Base-by-base conservation (phyloP, 2,888 invertebrate species). In the Leptopilina drosophilae region DNA sequence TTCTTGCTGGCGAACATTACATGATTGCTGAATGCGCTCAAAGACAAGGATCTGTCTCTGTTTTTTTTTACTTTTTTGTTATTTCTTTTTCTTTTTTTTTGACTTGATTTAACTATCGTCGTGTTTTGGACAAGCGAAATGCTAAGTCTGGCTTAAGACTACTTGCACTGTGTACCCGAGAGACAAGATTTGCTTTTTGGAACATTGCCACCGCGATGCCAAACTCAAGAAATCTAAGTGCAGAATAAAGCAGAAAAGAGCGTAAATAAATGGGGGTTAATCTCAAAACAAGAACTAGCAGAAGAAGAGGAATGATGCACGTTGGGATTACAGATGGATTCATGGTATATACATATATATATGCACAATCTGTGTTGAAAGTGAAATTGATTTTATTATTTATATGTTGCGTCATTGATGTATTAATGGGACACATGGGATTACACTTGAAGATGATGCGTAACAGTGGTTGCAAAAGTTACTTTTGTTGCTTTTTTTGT, bases 71-170 rank as follows among this genome's bases (percentile, higher is more conserved):
- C 1, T 20, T 20, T 20, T 20, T 20, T 20, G 1, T 20, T n/a
- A n/a, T n/a, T n/a, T n/a, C 1, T 33, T 33, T 33, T 33, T 33
- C 3, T 33, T 2, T 33, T 56, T 53, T 56, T 73, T 73, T 26
- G 69, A 33, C 69, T 73, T 73, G 69, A 73, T 73, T 73, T 73
- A 73, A 73, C 69, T 73, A 73, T 73, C 69, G 69, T n/a, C 49
- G 49, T 49, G 49, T 49, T 49, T 9, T 12, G 49, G 49, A 49
- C 69, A 73, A 73, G 53, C 69, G 69, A 56, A 9, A 40, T n/a
- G 69, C 69, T 73, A 73, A 53, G 69, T 73, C 69, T 73, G 69
- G 69, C 69, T 20, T 26, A 56, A 53, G 33, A 4, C 33, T 33
- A 33, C 33, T 33, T 12, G 49, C 11, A 49, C 33, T 33, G 33